Evolutionary conservation across 1,140 invertebrate species (phyloP), one percentile per base, ranked within the genome.

Genomic region (Protaetia brevitarsis): DNA sequence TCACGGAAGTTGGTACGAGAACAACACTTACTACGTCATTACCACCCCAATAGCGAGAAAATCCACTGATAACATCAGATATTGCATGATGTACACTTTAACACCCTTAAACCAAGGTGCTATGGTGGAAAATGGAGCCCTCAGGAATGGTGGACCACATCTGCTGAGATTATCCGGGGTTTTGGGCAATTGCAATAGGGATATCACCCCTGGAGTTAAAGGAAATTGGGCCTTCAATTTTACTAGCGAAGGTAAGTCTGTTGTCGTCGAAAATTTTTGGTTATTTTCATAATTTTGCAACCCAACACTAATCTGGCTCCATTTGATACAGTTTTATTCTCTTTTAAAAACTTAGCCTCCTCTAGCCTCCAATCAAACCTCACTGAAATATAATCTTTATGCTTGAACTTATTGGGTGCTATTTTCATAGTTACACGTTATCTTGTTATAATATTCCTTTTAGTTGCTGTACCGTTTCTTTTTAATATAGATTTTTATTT

Each of bases 1-100:
- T 73, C 86, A 88, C 71, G 88, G 87, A 29, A 84, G 80, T 58
- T 89, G 87, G 87, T 78, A 84, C 68, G 87, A 88, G 66, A 86
- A 88, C 71, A 84, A 82, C 41, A 86, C 84, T n/a, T 83, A 82
- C 51, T 89, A 85, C 72, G 80, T 89, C 26, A 86, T 89, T 27
- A 84, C 86, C n/a, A 80, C 81, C 2, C 80, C 82, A 3, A 67
- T 75, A 3, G 78, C 80, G 3, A 72, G 77, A 23, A 76, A 77
- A 41, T 77, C 78, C 23, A 71, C 76, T 3, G 79, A 80, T 63
- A 77, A 78, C 0, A 45, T 76, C 4, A 78, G 80, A 5, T 80
- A 82, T 71, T 85, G 84, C 76, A 82, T 85, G 71, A 77, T 84
- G 21, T 85, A 84, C 71, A 76, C 67, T 26, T n/a, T 36, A 28